A percentile compares a stretch with the other conserved stretches of the same genome.
These are phyloP conservation scores for Picus viridis DNA, from an alignment of 2,797 vertebrate genomes.

Conservation along the genomic window DNA sequence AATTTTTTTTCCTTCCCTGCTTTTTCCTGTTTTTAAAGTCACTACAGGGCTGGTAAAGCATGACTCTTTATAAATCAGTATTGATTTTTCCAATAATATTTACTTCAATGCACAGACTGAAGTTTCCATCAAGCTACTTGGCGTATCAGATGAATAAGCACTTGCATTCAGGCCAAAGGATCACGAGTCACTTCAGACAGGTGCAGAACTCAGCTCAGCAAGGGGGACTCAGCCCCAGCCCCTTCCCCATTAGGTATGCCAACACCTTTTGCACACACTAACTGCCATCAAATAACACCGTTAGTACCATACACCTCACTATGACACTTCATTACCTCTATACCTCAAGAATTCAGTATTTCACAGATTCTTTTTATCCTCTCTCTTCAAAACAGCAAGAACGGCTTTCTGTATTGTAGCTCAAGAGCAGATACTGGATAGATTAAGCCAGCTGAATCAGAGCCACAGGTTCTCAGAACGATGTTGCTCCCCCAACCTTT, in stretches of 20 bases:
- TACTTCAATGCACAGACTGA: not conserved
- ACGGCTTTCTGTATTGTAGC: not conserved
- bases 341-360: not conserved
- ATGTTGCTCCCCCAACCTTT: not conserved
- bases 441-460: not conserved
- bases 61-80: not conserved
- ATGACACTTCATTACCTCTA: not conserved
- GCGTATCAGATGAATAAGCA: not conserved
- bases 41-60: not conserved
- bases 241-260: not conserved
- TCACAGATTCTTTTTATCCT: not conserved
- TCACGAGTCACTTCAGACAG: not conserved
- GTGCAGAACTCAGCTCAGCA: not conserved
- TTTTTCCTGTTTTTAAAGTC: too few relatives aligned
- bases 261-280: not conserved
- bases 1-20: not conserved
- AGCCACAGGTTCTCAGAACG: accelerated
- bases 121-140: not conserved
- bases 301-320: not conserved
- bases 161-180: not conserved
- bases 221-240: not conserved
- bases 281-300: not conserved
- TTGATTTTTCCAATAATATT: not conserved
- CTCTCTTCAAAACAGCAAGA: accelerated
- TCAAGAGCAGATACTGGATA: accelerated